Percentiles rank a stretch among this genome's conserved stretches.
Evolutionary conservation across 1,140 invertebrate genomes (phyloP).

Genomic region (Aleiodes sp.): DNA sequence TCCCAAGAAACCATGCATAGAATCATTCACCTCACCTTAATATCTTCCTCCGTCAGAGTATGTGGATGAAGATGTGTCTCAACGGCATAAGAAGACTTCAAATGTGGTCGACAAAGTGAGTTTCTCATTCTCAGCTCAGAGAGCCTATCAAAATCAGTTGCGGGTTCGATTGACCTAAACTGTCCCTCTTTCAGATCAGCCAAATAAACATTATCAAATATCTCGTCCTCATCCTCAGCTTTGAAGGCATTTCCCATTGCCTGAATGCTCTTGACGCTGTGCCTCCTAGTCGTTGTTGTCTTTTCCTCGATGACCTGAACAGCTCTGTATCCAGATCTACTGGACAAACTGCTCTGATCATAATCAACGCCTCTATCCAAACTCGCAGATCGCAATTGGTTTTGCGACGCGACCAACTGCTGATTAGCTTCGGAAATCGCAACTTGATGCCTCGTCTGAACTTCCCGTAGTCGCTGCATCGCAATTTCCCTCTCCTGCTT

Average conservation of each 20-base stretch:
- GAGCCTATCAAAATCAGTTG: constrained; percentile 63
- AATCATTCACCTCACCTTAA: constrained; percentile 72
- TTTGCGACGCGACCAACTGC: constrained; percentile 26
- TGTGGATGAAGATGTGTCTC: constrained; percentile 77
- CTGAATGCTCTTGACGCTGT: constrained; percentile 59
- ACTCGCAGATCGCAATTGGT: constrained; percentile 29
- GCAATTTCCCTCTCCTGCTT: constrained; percentile 67
- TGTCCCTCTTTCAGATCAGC: constrained; percentile 71
- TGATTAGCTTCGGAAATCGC: constrained; percentile 21
- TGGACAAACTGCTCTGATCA: constrained; percentile 32
- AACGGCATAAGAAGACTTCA: constrained; percentile 88
- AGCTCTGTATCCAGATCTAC: constrained; percentile 32
- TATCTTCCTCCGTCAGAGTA: constrained; percentile 75
- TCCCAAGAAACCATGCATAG: no score
- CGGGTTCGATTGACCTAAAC: constrained; percentile 42
- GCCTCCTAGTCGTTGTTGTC: constrained; percentile 50
- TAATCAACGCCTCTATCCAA: constrained; percentile 45
- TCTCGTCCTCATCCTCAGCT: constrained; percentile 84
- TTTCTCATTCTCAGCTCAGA: constrained; percentile 84
- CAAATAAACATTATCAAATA: constrained; percentile 78
- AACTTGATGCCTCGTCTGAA: constrained; percentile 39
- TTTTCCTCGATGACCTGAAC: constrained; percentile 52
- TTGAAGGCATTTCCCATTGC: constrained; percentile 71
- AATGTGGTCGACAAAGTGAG: constrained; percentile 85
- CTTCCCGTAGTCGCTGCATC: constrained; percentile 37